phyloP scores from a whole-genome alignment of 2,113 vertebrate species.

The Thinocorus orbignyianus region DNA sequence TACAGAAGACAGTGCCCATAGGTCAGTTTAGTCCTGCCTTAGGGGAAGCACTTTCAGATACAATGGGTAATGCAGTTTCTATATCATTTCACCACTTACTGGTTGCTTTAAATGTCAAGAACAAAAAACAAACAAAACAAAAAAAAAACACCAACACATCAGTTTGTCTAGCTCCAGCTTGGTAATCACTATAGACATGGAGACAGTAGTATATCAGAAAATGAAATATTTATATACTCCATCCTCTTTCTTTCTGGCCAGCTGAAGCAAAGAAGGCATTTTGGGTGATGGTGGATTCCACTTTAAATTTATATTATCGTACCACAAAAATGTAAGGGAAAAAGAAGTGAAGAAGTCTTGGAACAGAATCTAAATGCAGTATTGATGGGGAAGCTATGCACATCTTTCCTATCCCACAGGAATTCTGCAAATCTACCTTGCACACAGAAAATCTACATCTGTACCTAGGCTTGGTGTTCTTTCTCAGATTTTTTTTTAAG shows the following conservation, averaged over 20 bases:
- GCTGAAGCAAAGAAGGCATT: not conserved
- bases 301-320: not conserved
- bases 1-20: not conserved
- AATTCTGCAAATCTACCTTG: not conserved
- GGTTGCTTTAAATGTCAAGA: conserved; percentile 15
- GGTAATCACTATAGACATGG: not conserved
- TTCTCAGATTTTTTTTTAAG: not conserved
- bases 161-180: not conserved
- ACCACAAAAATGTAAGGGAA: not conserved
- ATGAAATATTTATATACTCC: not conserved
- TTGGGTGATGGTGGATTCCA: not conserved
- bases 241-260: not conserved
- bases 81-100: not conserved
- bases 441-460: not conserved
- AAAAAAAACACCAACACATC: not conserved
- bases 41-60: not conserved
- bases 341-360: not conserved
- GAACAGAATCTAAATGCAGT: not conserved
- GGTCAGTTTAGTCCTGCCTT: not conserved
- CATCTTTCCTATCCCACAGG: not conserved
- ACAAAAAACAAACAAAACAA: not conserved
- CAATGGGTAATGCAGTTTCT: not conserved
- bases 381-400: not conserved
- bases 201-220: not conserved
- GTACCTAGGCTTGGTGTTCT: not conserved